Evolutionary conservation across 2,888 invertebrate genomes (phyloP), one percentile per base, ranked within the genome.

Genomic region (Papilio demoleus): DNA sequence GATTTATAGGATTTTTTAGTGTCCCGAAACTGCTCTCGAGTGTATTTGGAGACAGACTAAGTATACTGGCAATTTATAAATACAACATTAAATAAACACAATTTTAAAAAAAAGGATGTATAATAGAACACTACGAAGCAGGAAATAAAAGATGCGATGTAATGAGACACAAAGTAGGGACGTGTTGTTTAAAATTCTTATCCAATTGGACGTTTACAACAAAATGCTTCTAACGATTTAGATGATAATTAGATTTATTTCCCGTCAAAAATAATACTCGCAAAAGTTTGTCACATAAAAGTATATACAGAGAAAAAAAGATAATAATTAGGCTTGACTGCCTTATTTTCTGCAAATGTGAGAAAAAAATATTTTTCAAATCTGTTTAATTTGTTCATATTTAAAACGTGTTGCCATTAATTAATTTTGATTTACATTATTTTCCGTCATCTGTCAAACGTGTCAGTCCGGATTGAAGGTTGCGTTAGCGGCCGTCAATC

Each of bases 361-460:
- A n/a, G n/a, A n/a, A n/a, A n/a, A n/a, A n/a, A n/a, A n/a, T 47
- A 22, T 47, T 22, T 47, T 22, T 22, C 4, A 47, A 45, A n/a
- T 62, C 17, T 45, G 1, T 19, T 1, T 17, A 34, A 50, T n/a
- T 63, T 50, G 22, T 50, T 14, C 14, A 63, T 4, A 5, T 50
- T 24, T 6, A n/a, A 63, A 47, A 63, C n/a, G n/a, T n/a, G n/a
- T n/a, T n/a, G n/a, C n/a, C n/a, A 12, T 65, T 34, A 31, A 65
- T 59, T 65, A 42, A 22, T 58, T 58, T 53, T 9, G 27, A 53
- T 65, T 59, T 22, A 59, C 58, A 65, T 45, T 65, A 59, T 12
- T 22, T 40, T 59, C 38, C 38, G 58, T 45, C 60, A 60, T 60
- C 60, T 50, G 66, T 67, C 65, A 56, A n/a, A 36, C 27, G 9